Percentiles rank a stretch among this genome's conserved stretches.
These are phyloP conservation scores for Nibea albiflora DNA, from an alignment of 2,113 vertebrate genomes.

Conservation along the genomic window DNA sequence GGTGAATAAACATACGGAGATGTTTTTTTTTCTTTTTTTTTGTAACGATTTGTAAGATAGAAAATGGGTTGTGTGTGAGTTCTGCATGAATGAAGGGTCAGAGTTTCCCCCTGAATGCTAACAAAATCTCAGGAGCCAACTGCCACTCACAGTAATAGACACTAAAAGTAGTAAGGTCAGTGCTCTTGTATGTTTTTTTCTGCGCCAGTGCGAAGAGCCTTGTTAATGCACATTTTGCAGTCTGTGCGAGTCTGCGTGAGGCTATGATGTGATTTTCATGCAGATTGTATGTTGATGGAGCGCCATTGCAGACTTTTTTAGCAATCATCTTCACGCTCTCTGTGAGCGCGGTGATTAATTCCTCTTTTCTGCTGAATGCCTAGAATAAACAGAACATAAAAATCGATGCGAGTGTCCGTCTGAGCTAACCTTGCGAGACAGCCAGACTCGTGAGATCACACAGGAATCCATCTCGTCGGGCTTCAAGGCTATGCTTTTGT, in stretches of 20 bases:
- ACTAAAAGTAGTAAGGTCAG: conserved; percentile 44
- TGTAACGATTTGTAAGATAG: conserved; percentile 16
- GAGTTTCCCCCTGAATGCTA: conserved; percentile 44
- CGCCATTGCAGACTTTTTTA: background rate
- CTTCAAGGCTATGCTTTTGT: too few relatives aligned
- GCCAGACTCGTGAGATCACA: too few relatives aligned
- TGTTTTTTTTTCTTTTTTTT: conserved; percentile 8
- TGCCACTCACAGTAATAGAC: conserved; percentile 68
- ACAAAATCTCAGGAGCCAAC: conserved; percentile 40
- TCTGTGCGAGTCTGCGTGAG: background rate
- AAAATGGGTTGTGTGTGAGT: background rate
- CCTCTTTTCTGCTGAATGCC: conserved; percentile 6
- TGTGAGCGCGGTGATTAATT: conserved; percentile 22
- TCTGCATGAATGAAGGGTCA: conserved; percentile 33
- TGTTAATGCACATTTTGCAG: background rate
- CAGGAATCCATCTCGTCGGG: too few relatives aligned
- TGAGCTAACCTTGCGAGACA: background rate
- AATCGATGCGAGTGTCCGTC: background rate
- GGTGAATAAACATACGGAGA: conserved; percentile 20
- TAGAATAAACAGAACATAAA: background rate
- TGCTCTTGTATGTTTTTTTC: conserved; percentile 8
- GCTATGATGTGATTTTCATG: conserved; percentile 33
- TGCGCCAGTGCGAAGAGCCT: background rate
- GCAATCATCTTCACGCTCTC: background rate
- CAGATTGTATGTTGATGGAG: conserved; percentile 18